Conservation (phyloP, 2,113 vertebrate genomes). For the Acanthisitta chloris region DNA sequence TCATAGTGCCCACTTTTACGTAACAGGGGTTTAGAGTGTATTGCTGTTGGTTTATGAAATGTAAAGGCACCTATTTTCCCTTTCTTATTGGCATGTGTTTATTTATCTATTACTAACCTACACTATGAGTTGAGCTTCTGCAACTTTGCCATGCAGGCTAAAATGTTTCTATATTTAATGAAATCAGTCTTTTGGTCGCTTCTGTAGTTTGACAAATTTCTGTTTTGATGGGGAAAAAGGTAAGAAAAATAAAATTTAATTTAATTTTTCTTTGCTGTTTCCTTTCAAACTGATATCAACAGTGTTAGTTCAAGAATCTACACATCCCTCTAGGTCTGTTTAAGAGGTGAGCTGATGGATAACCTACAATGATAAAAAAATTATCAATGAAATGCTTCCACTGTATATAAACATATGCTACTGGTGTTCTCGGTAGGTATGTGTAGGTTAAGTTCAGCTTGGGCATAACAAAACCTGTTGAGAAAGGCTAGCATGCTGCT, state of each 20-base stretch:
- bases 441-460: neutral
- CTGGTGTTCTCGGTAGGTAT: neutral
- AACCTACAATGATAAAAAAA: neutral
- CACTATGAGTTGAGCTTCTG: neutral
- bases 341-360: neutral
- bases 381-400: neutral
- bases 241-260: neutral
- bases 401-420: neutral
- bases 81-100: neutral
- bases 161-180: neutral
- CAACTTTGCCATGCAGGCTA: neutral
- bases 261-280: slow-evolving; percentile 53
- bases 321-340: neutral
- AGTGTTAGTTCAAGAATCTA: neutral
- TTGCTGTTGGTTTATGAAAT: neutral
- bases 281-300: neutral
- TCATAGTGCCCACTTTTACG: neutral
- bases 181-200: neutral
- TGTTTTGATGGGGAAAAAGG: neutral
- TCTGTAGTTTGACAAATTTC: neutral
- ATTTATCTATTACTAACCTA: neutral
- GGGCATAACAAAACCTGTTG: neutral
- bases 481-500: neutral
- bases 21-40: neutral
- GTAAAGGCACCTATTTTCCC: neutral